Conservation (phyloP, 2,797 vertebrate species). For the Philypnodon macrostomus region DNA sequence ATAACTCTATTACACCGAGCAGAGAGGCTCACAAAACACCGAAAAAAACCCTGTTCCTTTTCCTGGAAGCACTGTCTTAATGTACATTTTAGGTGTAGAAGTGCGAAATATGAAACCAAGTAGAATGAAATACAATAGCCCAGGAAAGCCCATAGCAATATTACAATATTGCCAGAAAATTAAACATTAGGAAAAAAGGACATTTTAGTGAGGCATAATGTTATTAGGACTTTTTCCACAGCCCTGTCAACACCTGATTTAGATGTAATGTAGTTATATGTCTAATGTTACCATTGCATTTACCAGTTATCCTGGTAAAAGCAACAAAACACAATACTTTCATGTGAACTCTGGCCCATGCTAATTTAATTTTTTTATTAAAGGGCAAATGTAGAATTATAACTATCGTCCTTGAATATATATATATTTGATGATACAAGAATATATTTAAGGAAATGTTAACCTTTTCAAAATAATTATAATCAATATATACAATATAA, state of each 20-base stretch:
- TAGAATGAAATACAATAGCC: slow-evolving; percentile 76
- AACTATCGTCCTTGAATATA: slow-evolving; percentile 5
- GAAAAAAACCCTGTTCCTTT: slow-evolving; percentile 65
- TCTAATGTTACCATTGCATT: slow-evolving; percentile 70
- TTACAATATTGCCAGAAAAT: slow-evolving; percentile 81
- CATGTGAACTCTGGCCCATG: slow-evolving; percentile 53
- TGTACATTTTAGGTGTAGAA: slow-evolving; percentile 81
- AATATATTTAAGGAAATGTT: slow-evolving; percentile 3
- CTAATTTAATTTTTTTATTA: slow-evolving; percentile 43
- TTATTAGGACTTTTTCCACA: slow-evolving; percentile 64
- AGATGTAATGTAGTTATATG: slow-evolving; percentile 77
- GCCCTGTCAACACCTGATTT: slow-evolving; percentile 77
- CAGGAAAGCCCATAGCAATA: slow-evolving; percentile 73
- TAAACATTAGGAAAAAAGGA: slow-evolving; percentile 78
- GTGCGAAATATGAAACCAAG: slow-evolving; percentile 80
- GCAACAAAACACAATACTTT: slow-evolving; percentile 17
- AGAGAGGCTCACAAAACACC: slow-evolving; percentile 73
- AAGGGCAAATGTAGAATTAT: slow-evolving; percentile 11
- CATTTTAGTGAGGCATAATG: slow-evolving; percentile 73
- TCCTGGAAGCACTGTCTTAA: slow-evolving; percentile 82
- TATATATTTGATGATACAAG: neutral
- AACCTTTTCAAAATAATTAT: slow-evolving; percentile 10
- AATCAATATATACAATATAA: slow-evolving; percentile 9
- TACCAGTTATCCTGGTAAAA: slow-evolving; percentile 16
- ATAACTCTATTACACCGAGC: slow-evolving; percentile 83